Evolutionary conservation across 2,888 invertebrate species (phyloP), one percentile per base, ranked within the genome.

Genomic region (Muscina levida): DNA sequence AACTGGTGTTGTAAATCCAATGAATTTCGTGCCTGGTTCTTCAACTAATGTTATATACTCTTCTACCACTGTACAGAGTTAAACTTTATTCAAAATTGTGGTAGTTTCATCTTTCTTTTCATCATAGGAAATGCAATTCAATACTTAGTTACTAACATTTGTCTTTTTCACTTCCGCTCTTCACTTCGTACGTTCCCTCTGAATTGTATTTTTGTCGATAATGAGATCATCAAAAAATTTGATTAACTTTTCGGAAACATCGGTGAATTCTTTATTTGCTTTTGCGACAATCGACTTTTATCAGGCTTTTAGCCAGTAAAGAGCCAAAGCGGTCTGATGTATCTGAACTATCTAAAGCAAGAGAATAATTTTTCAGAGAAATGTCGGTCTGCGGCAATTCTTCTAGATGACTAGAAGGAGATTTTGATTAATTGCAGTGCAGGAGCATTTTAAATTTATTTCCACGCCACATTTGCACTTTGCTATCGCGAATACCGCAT

Each of bases 121-220:
- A 65, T 44, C 65, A 46, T 24, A 65, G 1, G 26, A 66, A 17
- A 66, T 66, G 11, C 46, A 66, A 31, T 48, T 24, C 48, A 66
- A 31, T 26, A 48, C 15, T 15, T 10, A 15, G 6, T 59, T 19
- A 19, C 39, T 37, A 13, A n/a, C 15, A 22, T 15, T 31, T 42
- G 42, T 11, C 13, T 26, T 53, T 70, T 42, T 53, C 11, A 22
- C 70, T 70, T 70, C 42, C 22, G 42, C 42, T 19, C 22, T 56
- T n/a, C 8, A 70, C n/a, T 70, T 56, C 8, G 22, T 13, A 15
- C 67, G 67, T 37, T 67, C 67, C n/a, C 67, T 67, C 26, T 51
- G 26, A 26, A 67, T 67, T 67, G 48, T 67, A 37, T 67, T 67
- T 67, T 51, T 67, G 37, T 51, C 67, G 24, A 67, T 67, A 31